Base-by-base conservation (phyloP, 2,888 invertebrate genomes). In the Oligia latruncula region DNA sequence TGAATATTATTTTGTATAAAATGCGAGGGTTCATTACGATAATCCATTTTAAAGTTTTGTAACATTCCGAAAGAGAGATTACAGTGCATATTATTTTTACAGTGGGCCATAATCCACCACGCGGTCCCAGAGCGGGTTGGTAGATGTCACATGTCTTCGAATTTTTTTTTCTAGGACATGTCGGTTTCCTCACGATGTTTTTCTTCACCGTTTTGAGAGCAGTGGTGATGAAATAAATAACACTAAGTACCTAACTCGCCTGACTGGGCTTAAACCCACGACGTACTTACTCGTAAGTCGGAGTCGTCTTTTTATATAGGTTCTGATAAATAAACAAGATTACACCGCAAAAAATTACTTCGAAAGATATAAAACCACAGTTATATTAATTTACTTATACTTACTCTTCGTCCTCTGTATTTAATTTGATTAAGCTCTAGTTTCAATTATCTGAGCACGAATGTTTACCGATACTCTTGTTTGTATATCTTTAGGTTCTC, bases 381-480 rank as follows among this genome's bases (percentile, higher is more conserved):
- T 60, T 43, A 20, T 13, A 66, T 75, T 78, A 70, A 75, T 79
- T 71, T 76, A 40, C 8, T 55, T 20, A 84, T 52, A 29, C 64
- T 46, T 20, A 29, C 29, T 29, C 29, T 46, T 43, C 55, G 13
- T 15, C 35, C 58, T 67, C 29, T 85, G 29, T 29, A 1, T 29
- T 29, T 29, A 29, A 29, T 29, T 29, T 29, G 29, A 29, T 29
- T 29, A 29, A 29, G 29, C 29, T 29, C 49, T 64, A 3, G 58
- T 85, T 80, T 84, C 81, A 77, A 77, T 77, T 77, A 84, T 80
- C 77, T 62, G 40, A 43, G 72, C 71, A 77, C 71, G 71, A 74
- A 58, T 73, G 74, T 85, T 84, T 77, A 68, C 58, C 35, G 76
- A 84, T 77, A 80, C 77, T 74, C 52, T 58, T 87, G 70, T 87